Base-by-base conservation (phyloP, 2,888 invertebrate genomes). In the Ormyrus thymus region DNA sequence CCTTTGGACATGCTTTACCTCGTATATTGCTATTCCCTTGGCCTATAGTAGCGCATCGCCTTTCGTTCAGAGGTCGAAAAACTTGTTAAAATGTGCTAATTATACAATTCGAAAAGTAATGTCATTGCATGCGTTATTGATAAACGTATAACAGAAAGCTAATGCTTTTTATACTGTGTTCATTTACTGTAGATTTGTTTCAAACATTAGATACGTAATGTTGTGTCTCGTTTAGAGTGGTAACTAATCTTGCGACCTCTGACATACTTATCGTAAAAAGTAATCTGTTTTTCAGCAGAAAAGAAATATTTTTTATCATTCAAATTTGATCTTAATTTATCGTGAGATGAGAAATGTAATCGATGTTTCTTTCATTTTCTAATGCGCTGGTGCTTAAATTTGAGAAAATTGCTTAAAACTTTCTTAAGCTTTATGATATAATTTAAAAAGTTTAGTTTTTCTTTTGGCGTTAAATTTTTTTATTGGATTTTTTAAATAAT, bases 331-430 rank as follows among this genome's bases (percentile, higher is more conserved):
- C 29, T 29, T 29, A 29, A 29, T 29, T 29, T 29, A 29, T 29
- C 29, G 29, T 29, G 29, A 4, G 29, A 29, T 29, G 29, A 29
- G 29, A 29, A 29, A 4, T 29, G 4, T 29, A 29, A 29, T 29
- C 29, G 29, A 29, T 29, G 29, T n/a, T 55, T 48, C 43, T 56
- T 55, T 55, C 1, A 58, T 55, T 68, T 61, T 58, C 13, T 29
- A 29, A 61, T 75, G 61, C 61, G 75, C 53, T 75, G 75, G 68
- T 75, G 75, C 75, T 75, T 75, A 46, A 53, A 13, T 68, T 3
- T 29, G 62, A 68, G 74, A n/a, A 68, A 9, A 10, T 59, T 29
- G 29, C 3, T 29, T 29, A 29, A 29, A 29, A 29, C 15, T 46
- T 72, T 55, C n/a, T 70, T 13, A 15, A 70, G 70, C 58, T 70